phyloP scores from a whole-genome alignment of 2,797 vertebrate species.

The Dipus sagitta region DNA sequence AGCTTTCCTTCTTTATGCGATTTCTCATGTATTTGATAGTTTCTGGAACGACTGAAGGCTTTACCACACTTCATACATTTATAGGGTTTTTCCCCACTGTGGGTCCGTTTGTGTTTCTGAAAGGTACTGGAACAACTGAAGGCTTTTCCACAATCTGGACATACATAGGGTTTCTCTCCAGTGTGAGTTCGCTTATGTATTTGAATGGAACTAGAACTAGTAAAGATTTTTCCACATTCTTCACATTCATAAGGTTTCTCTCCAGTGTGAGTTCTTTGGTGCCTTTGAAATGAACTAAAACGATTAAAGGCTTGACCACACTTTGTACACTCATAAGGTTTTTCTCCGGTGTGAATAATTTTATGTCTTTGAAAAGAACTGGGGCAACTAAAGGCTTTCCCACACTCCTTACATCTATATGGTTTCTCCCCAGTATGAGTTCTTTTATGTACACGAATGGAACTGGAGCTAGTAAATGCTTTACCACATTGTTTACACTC shows the following conservation, averaged over 20 bases:
- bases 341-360: constrained; percentile 9
- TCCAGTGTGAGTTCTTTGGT: neutral
- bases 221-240: constrained; percentile 41
- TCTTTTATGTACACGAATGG: neutral
- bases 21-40: neutral
- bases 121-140: neutral
- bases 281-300: neutral
- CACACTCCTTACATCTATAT: neutral
- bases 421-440: neutral
- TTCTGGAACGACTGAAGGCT: neutral
- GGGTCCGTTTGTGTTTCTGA: neutral
- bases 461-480: constrained; percentile 46
- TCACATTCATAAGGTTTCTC: constrained; percentile 24
- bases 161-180: neutral
- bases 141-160: neutral
- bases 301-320: constrained; percentile 50
- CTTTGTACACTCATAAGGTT: constrained; percentile 25
- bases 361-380: neutral
- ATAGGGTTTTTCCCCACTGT: neutral
- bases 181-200: constrained; percentile 22
- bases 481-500: neutral
- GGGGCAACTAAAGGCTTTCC: neutral
- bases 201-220: constrained; percentile 40
- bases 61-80: neutral
- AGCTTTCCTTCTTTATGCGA: neutral